phyloP scores from a whole-genome alignment of 1,140 invertebrate species.

The Pogonus chalceus region DNA sequence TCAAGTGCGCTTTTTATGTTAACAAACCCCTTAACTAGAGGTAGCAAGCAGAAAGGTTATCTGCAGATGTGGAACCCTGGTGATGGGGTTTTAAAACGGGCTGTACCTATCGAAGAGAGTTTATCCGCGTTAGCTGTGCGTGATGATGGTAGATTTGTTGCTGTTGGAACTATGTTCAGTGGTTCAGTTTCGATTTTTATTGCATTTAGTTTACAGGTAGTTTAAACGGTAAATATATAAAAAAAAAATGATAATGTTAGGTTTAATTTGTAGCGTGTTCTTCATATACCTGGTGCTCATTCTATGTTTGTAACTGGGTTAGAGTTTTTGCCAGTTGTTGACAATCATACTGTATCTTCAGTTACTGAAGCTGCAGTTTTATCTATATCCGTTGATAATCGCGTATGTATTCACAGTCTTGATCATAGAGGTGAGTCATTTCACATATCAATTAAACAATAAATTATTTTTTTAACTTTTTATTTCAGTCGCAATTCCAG shows the following conservation, averaged over 20 bases:
- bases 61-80: conserved; percentile 61
- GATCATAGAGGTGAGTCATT: conserved; percentile 69
- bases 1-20: conserved; percentile 67
- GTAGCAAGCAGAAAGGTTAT: conserved; percentile 59
- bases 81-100: conserved; percentile 42
- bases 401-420: conserved; percentile 81
- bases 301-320: conserved; percentile 91
- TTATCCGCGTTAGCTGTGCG: conserved; percentile 79
- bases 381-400: conserved; percentile 91
- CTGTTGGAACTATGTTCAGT: conserved; percentile 84
- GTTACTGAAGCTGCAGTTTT: conserved; percentile 76
- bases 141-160: conserved; percentile 83
- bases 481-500: conserved; percentile 60
- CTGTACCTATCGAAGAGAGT: conserved; percentile 56
- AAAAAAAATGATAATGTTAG: too few species aligned
- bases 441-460: conserved; percentile 9
- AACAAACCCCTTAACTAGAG: conserved; percentile 60
- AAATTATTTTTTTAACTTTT: conserved; percentile 23
- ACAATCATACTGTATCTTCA: conserved; percentile 47
- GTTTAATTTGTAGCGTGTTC: conserved; percentile 51
- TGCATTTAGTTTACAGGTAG: conserved; percentile 82
- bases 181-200: conserved; percentile 85
- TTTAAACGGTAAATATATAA: too few species aligned
- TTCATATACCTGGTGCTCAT: conserved; percentile 74
- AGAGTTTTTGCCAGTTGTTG: conserved; percentile 67